Evolutionary conservation across 2,113 vertebrate species (phyloP).

Genomic region (Anthoscopus minutus): DNA sequence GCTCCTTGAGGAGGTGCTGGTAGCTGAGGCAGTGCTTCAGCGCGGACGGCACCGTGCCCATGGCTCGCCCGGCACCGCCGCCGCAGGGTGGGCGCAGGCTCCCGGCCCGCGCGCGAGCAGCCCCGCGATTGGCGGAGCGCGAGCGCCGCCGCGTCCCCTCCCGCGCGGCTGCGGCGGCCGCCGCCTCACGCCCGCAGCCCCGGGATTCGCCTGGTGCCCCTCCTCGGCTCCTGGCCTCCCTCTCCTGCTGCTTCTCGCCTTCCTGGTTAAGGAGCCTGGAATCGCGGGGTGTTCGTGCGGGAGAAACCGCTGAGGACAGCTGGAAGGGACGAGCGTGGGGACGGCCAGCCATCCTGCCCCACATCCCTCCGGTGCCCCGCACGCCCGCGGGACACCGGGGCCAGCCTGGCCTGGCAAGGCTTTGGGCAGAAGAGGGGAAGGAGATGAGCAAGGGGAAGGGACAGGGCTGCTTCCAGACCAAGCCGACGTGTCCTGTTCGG

Average conservation of each 20-base stretch:
- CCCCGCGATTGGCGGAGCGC: background rate
- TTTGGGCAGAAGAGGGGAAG: background rate
- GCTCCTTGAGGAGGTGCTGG: conserved; percentile 81
- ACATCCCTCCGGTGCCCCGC: rapidly evolving
- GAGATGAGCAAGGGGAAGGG: background rate
- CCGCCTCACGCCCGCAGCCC: background rate
- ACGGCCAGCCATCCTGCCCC: background rate
- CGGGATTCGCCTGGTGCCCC: no score
- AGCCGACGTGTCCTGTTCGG: background rate
- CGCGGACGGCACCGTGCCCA: conserved; percentile 84
- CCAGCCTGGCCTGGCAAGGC: background rate
- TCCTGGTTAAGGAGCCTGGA: no score
- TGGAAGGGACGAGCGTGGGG: rapidly evolving
- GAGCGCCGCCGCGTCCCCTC: background rate
- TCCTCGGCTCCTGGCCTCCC: background rate
- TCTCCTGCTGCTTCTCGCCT: no score
- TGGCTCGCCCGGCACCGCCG: conserved; percentile 29
- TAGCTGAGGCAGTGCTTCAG: conserved; percentile 89
- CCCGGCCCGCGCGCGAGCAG: background rate
- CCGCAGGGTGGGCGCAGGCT: background rate
- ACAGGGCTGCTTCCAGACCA: background rate
- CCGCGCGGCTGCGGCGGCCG: background rate
- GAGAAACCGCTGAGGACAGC: background rate
- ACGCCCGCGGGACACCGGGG: background rate
- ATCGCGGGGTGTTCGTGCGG: rapidly evolving